These are phyloP conservation scores for Ambastaia sidthimunki DNA, from an alignment of 2,797 vertebrate species.

Conservation along the genomic window DNA sequence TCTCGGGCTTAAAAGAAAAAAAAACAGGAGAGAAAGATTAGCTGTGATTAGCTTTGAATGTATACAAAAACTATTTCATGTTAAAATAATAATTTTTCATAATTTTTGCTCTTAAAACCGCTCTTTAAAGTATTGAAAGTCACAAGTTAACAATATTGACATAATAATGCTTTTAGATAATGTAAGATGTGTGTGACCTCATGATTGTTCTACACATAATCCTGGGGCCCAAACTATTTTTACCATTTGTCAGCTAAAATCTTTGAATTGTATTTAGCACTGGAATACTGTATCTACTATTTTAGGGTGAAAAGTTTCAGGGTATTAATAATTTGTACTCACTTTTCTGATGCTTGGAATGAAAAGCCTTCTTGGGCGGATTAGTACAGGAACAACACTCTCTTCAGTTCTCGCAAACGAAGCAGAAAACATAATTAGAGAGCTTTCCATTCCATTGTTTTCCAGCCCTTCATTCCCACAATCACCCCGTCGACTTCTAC, in stretches of 20 bases:
- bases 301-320: background rate
- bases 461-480: slow-evolving; percentile 45
- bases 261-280: background rate
- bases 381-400: slow-evolving; percentile 59
- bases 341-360: slow-evolving; percentile 36
- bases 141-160: background rate
- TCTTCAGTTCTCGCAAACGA: slow-evolving; percentile 53
- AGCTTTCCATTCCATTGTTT: slow-evolving; percentile 45
- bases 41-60: background rate
- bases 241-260: background rate
- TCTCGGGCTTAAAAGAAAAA: background rate
- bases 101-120: no score
- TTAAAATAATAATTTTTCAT: no score
- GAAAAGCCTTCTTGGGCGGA: slow-evolving; percentile 57
- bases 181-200: background rate
- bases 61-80: no score
- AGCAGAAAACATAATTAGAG: slow-evolving; percentile 51
- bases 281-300: background rate
- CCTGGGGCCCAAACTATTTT: background rate
- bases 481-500: slow-evolving; percentile 32
- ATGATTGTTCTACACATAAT: background rate
- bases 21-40: slow-evolving; percentile 1
- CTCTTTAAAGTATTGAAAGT: background rate
- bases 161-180: background rate
- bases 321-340: slow-evolving; percentile 22